Evolutionary conservation across 2,113 vertebrate genomes (phyloP).

Genomic region (Laterallus jamaicensis): DNA sequence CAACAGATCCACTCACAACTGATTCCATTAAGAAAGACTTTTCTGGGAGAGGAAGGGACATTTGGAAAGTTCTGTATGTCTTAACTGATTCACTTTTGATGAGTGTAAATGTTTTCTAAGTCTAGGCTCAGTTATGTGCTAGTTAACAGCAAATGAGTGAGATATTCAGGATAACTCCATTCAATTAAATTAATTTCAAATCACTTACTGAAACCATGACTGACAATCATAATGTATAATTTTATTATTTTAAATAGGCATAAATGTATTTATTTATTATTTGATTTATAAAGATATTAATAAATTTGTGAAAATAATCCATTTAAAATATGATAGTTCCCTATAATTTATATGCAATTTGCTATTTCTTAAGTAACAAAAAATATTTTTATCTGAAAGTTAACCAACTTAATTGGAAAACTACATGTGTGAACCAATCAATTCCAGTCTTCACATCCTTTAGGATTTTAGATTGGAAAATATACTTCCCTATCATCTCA

Average conservation of each 20-base stretch:
- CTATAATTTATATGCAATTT: not conserved
- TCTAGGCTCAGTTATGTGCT: not conserved
- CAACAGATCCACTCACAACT: not conserved
- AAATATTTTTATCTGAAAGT: not conserved
- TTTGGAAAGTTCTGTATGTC: not conserved
- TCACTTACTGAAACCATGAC: not conserved
- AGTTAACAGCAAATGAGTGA: not conserved
- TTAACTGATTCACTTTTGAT: not conserved
- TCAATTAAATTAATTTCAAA: not conserved
- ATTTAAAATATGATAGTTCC: not conserved
- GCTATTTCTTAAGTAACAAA: not conserved
- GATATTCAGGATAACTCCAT: not conserved
- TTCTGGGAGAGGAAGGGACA: not conserved
- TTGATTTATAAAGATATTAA: not conserved
- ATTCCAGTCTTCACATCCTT: not conserved
- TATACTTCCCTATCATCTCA: not conserved
- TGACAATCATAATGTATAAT: not conserved
- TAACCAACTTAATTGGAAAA: not conserved
- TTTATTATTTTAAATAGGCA: not conserved
- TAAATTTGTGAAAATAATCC: not conserved
- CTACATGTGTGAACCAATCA: not conserved
- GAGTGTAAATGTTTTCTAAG: rapidly evolving
- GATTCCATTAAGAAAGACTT: not conserved
- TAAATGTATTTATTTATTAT: not conserved
- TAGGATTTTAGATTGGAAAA: not conserved